Conservation (phyloP, 2,113 vertebrate genomes). For the Elephantulus edwardii region DNA sequence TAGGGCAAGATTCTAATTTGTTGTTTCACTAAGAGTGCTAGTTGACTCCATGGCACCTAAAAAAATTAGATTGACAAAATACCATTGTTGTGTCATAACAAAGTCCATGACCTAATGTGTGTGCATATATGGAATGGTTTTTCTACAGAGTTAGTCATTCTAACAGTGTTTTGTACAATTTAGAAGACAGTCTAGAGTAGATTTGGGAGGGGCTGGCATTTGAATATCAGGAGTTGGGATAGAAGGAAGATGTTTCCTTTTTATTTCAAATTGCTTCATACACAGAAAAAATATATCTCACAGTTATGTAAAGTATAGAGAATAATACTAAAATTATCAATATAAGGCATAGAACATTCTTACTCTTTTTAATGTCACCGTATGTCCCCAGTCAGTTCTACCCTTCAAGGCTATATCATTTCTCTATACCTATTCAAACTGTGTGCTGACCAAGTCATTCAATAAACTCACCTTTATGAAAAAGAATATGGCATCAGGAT, state of each 20-base stretch:
- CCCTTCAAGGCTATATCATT: too few species aligned
- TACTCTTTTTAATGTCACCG: background rate
- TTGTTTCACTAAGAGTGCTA: too few species aligned
- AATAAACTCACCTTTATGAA: too few species aligned
- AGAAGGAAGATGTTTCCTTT: background rate
- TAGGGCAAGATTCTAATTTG: too few species aligned
- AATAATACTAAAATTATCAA: background rate
- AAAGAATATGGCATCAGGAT: too few species aligned
- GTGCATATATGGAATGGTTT: too few species aligned
- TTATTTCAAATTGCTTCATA: conserved; percentile 18
- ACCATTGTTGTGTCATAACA: background rate
- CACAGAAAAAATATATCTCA: background rate
- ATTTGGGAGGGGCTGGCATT: background rate
- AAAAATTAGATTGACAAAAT: background rate
- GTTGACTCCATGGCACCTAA: too few species aligned
- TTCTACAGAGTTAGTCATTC: background rate
- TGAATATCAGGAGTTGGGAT: background rate
- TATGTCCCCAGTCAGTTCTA: too few species aligned
- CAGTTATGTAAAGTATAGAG: background rate
- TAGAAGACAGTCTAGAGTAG: background rate
- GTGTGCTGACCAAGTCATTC: too few species aligned
- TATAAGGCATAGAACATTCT: background rate
- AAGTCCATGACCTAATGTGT: background rate
- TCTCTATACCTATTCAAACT: too few species aligned
- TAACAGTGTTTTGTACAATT: background rate